Evolutionary conservation across 1,140 invertebrate genomes (phyloP).

Genomic region (Halyomorpha halys): DNA sequence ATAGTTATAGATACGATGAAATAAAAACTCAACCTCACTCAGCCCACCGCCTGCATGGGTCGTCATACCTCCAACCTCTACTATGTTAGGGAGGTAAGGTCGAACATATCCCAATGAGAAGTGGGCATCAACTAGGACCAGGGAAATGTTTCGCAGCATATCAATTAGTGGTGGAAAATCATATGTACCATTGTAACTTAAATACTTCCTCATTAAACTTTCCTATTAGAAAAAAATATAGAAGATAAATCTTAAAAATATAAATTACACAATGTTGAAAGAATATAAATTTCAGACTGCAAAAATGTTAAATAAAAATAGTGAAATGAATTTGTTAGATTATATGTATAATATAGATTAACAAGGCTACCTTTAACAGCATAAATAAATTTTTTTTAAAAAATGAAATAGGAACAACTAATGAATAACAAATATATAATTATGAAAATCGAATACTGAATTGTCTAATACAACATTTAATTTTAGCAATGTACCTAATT

Average conservation of each 20-base stretch:
- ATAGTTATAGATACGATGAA: not conserved
- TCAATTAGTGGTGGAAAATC: not conserved
- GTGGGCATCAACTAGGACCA: not conserved
- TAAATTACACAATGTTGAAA: too few species aligned
- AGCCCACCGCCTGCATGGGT: not conserved
- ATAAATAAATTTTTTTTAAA: too few species aligned
- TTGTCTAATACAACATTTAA: too few species aligned
- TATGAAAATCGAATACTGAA: too few species aligned
- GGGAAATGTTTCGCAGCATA: not conserved
- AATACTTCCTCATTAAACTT: not conserved
- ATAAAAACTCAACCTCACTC: not conserved
- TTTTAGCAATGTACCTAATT: too few species aligned
- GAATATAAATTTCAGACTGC: too few species aligned
- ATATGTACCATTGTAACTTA: not conserved
- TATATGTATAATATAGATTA: too few species aligned
- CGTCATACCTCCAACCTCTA: not conserved
- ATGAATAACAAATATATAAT: too few species aligned
- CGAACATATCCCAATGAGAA: not conserved
- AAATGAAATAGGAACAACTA: too few species aligned
- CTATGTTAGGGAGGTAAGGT: not conserved
- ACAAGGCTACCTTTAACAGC: too few species aligned
- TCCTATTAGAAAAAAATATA: not conserved
- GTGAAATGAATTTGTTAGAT: too few species aligned
- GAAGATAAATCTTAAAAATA: not conserved
- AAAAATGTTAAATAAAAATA: too few species aligned